Evolutionary conservation across 1,140 invertebrate species (phyloP), one percentile per base, ranked within the genome.

Genomic region (Temnothorax longispinosus): DNA sequence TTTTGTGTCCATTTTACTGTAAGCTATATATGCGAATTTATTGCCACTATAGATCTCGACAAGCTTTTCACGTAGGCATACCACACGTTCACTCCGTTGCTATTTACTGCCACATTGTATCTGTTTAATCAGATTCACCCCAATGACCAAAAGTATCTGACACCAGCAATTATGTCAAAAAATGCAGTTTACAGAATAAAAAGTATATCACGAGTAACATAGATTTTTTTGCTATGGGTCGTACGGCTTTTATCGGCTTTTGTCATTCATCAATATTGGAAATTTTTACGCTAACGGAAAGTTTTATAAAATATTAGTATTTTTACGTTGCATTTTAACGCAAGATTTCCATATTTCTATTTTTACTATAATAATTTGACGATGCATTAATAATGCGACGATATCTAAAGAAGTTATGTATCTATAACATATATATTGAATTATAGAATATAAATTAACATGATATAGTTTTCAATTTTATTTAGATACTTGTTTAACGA

Each of bases 81-180:
- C 52, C 78, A n/a, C 27, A 27, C 32, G 7, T 47, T 84, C 47
- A 38, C 54, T 44, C 8, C 18, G 38, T 18, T 72, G 41, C 41
- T 72, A 82, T 82, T 86, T 62, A 82, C 21, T 50, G 4, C 60
- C 21, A 15, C 13, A 35, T 64, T 27, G 21, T 69, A 69, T 74
- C 44, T 50, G 71, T 84, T 86, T 81, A 76, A 88, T 81, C 41
- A 69, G 75, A 86, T 86, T 88, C 65, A 44, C 27, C 10, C 21
- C 18, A 65, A 21, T n/a, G 5, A 5, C 5, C 7, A 13, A 54
- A 75, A 78, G 11, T 80, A 38, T 41, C 11, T 32, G 67, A 69
- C 32, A 21, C 6, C 6, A 56, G 38, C n/a, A 84, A 72, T 52
- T 72, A 47, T 56, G 32, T 11, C n/a, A 47, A 32, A 32, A 56